Evolutionary conservation across 53 echinoderm and acorn worm species (phyloP).

Genomic region (Luidia sarsii): DNA sequence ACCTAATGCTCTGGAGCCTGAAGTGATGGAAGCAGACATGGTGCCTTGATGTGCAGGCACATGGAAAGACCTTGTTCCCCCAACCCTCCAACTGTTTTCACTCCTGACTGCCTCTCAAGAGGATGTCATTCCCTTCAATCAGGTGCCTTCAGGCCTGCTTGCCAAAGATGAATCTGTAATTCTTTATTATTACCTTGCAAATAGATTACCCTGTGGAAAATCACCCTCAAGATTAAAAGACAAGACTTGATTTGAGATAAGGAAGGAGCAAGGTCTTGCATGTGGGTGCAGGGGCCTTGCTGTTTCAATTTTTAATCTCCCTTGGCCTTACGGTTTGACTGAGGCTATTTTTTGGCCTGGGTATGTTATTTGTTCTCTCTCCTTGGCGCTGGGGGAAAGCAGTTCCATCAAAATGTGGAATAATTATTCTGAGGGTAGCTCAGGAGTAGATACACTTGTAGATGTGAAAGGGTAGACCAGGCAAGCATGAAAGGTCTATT

Average conservation of each 20-base stretch:
- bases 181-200: slow-evolving; percentile 29
- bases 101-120: slow-evolving; percentile 30
- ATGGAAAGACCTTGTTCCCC: not conserved
- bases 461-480: too few species aligned
- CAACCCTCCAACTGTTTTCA: slow-evolving; percentile 36
- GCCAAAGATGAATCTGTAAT: slow-evolving; percentile 41
- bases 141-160: not conserved
- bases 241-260: not conserved
- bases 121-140: not conserved
- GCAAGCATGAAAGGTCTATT: too few species aligned
- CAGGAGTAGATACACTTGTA: too few species aligned
- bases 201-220: slow-evolving; percentile 34
- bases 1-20: slow-evolving; percentile 13
- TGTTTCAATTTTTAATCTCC: not conserved
- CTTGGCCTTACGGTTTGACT: too few species aligned
- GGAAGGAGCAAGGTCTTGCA: not conserved
- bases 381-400: too few species aligned
- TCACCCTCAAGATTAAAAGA: slow-evolving; percentile 18
- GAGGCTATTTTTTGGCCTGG: too few species aligned
- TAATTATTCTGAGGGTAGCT: too few species aligned
- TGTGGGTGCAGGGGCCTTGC: not conserved
- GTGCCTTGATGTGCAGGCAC: not conserved
- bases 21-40: slow-evolving; percentile 35
- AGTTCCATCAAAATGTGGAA: too few species aligned
- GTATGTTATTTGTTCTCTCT: too few species aligned